Conservation (phyloP, 2,888 invertebrate species). For the Meloe dianella region DNA sequence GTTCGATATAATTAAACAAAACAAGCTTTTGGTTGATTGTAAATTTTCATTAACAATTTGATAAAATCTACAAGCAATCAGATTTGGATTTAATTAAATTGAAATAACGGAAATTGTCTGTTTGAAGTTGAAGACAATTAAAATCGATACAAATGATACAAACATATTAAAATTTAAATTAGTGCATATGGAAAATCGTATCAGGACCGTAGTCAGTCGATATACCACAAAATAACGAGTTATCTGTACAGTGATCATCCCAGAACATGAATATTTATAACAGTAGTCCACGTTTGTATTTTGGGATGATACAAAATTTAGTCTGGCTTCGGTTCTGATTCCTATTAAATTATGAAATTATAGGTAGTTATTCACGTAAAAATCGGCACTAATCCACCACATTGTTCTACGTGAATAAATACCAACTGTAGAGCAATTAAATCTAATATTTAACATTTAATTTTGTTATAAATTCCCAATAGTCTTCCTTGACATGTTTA, state of each 20-base stretch:
- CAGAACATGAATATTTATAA: not conserved
- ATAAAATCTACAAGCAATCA: constrained; percentile 4
- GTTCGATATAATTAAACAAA: not conserved
- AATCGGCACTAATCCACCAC: not conserved
- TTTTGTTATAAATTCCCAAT: not conserved
- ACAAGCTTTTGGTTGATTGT: not conserved
- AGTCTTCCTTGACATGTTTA: not conserved
- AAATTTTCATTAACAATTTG: not conserved
- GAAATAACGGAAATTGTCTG: not conserved
- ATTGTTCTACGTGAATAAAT: not conserved
- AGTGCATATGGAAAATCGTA: not conserved
- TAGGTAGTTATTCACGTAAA: not conserved
- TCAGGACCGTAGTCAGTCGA: not conserved
- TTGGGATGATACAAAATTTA: not conserved
- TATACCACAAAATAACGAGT: not conserved
- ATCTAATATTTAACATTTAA: not conserved
- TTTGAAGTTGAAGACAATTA: constrained; percentile 7
- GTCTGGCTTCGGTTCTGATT: not conserved
- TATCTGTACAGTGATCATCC: not conserved
- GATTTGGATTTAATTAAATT: not conserved
- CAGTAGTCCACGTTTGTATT: no score
- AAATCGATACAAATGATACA: not conserved
- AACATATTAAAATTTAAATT: not conserved
- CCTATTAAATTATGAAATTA: not conserved
- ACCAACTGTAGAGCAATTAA: not conserved